phyloP scores from a whole-genome alignment of 2,797 vertebrate species.

The Graptemys geographica region DNA sequence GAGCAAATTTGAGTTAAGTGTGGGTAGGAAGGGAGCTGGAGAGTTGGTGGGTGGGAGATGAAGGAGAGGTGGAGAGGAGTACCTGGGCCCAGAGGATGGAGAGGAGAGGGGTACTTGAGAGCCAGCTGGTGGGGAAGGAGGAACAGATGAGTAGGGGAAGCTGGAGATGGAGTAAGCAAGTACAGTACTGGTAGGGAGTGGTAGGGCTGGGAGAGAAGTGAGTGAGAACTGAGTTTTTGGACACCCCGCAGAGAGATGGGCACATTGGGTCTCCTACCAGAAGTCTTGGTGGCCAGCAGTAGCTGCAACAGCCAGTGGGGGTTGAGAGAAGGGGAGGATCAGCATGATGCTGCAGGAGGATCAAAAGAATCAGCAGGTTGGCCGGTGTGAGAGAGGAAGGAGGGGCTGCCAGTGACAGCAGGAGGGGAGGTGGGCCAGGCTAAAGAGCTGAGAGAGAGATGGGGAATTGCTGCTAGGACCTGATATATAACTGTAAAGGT shows the following conservation, averaged over 20 bases:
- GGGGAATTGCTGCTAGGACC: neutral
- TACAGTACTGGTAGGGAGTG: neutral
- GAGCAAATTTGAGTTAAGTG: neutral
- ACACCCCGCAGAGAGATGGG: neutral
- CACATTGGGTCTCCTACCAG: rapidly evolving
- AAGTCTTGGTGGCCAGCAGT: neutral
- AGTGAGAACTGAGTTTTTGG: neutral
- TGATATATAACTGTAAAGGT: neutral
- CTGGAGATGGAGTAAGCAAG: neutral
- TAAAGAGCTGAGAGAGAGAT: neutral
- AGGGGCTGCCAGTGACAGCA: neutral
- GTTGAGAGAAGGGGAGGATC: neutral
- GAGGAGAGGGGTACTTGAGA: neutral
- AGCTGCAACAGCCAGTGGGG: neutral
- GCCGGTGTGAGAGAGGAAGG: neutral
- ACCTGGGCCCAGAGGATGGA: too few species aligned
- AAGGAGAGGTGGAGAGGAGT: neutral
- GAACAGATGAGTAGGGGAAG: neutral
- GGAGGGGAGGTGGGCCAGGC: neutral
- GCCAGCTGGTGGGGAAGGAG: neutral
- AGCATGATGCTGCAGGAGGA: neutral
- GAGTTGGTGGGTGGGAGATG: neutral
- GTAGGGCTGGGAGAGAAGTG: neutral
- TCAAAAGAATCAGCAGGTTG: neutral
- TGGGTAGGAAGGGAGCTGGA: neutral